A percentile compares a stretch with the other conserved stretches of the same genome.
Evolutionary conservation across 1,140 invertebrate genomes (phyloP).

Genomic region (Macrocentrus cingulum): DNA sequence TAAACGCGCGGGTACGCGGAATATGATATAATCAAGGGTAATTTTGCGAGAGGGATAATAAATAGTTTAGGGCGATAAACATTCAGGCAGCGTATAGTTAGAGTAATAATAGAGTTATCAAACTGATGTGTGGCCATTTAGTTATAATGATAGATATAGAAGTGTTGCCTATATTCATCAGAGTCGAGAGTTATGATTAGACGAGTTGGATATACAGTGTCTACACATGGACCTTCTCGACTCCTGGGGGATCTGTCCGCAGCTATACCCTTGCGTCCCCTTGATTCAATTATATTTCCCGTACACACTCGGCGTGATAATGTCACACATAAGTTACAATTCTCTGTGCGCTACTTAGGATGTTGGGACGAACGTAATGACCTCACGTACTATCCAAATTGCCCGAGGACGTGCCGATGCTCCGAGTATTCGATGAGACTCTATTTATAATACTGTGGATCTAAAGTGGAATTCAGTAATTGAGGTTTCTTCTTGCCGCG

Average conservation of each 20-base stretch:
- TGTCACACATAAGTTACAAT: constrained; percentile 17
- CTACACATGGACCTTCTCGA: constrained; percentile 5
- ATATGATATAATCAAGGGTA: no score
- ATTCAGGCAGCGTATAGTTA: no score
- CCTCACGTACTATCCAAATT: constrained; percentile 19
- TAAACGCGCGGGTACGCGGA: no score
- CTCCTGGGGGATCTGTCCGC: constrained; percentile 6
- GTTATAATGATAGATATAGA: no score
- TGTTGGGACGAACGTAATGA: constrained; percentile 7
- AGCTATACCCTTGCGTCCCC: constrained; percentile 8
- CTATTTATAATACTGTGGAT: no score
- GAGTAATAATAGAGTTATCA: no score
- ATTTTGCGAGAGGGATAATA: no score
- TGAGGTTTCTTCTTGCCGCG: not conserved
- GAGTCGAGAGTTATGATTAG: constrained; percentile 13
- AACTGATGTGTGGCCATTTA: no score
- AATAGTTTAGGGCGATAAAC: no score
- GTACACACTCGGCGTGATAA: constrained; percentile 5
- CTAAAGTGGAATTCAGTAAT: no score
- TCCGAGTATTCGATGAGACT: no score
- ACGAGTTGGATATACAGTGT: not conserved
- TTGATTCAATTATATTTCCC: constrained; percentile 23
- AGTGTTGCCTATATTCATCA: no score
- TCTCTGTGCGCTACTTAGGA: constrained; percentile 1
- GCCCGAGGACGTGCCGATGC: not conserved